These are phyloP conservation scores for Upupa epops DNA, from an alignment of 2,113 vertebrate genomes.

Conservation along the genomic window DNA sequence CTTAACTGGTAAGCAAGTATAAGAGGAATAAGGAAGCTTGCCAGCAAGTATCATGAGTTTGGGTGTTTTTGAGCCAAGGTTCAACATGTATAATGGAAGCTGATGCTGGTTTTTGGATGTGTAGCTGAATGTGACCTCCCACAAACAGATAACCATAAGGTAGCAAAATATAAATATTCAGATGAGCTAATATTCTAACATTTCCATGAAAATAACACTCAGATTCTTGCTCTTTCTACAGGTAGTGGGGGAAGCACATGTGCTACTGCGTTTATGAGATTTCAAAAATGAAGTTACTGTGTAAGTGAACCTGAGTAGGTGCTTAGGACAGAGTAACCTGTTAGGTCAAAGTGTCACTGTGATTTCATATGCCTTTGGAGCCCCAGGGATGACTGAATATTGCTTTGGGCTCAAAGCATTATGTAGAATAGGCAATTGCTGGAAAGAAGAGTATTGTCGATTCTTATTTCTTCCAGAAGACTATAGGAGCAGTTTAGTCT, in stretches of 20 bases:
- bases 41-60: fast-evolving
- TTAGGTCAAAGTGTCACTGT: not conserved
- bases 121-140: not conserved
- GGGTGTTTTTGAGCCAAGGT: not conserved
- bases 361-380: not conserved
- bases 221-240: not conserved
- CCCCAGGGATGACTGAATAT: not conserved
- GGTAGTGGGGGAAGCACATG: not conserved
- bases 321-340: not conserved
- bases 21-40: not conserved
- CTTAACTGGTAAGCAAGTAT: not conserved
- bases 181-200: not conserved
- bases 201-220: not conserved
- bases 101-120: not conserved
- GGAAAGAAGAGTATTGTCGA: not conserved
- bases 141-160: not conserved
- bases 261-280: not conserved
- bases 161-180: not conserved
- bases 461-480: not conserved
- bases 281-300: not conserved
- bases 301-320: not conserved
- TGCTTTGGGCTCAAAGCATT: not conserved
- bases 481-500: not conserved
- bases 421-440: not conserved
- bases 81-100: not conserved